Evolutionary conservation across 2,888 invertebrate genomes (phyloP).

Genomic region (Scaptomyza tumidula): DNA sequence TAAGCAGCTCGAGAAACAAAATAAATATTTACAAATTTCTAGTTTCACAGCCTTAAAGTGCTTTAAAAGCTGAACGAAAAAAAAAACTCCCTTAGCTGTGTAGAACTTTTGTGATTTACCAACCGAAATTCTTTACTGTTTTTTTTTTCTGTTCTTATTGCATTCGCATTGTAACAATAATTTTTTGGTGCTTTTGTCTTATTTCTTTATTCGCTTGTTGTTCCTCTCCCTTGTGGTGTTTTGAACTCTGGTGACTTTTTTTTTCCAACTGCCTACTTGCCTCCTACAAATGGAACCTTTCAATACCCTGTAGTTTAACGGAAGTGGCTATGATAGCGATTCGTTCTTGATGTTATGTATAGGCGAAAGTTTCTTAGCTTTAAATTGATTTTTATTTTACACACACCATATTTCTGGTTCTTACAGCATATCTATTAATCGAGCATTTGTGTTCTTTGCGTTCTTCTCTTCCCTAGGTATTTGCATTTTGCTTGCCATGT

Average conservation of each 20-base stretch:
- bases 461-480: neutral
- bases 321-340: neutral
- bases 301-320: conserved; percentile 4
- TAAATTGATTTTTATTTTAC: neutral
- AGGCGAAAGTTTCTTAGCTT: neutral
- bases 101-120: conserved; percentile 31
- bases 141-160: conserved; percentile 24
- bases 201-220: neutral
- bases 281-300: neutral
- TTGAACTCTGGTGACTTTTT: conserved; percentile 41
- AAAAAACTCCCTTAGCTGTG: conserved; percentile 1
- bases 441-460: too few relatives aligned
- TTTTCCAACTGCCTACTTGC: conserved; percentile 23
- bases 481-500: conserved; percentile 6
- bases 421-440: conserved; percentile 7
- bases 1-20: neutral
- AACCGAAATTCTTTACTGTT: conserved; percentile 21
- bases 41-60: conserved; percentile 12
- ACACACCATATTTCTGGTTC: neutral
- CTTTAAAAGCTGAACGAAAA: neutral
- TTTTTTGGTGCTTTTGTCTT: conserved; percentile 4
- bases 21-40: neutral
- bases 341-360: neutral
- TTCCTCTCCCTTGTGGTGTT: conserved; percentile 37
- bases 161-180: conserved; percentile 40